Conservation (phyloP, 2,113 vertebrate species). For the Podarcis raffonei region DNA sequence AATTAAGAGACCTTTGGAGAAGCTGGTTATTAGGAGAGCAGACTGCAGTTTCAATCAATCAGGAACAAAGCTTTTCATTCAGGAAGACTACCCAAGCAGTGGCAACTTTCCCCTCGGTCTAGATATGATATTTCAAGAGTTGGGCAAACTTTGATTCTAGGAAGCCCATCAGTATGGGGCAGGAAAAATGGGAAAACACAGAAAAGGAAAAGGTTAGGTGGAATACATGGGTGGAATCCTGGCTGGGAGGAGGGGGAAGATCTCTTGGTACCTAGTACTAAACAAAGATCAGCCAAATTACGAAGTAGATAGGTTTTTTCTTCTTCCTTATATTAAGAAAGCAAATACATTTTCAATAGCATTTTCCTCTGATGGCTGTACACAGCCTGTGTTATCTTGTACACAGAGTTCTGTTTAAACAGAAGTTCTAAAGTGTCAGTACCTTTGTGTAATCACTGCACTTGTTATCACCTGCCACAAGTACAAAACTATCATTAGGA, state of each 20-base stretch:
- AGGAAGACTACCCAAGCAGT: background rate
- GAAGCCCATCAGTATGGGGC: background rate
- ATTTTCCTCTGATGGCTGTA: background rate
- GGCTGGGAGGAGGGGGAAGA: background rate
- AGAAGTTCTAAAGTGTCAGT: background rate
- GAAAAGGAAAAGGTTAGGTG: background rate
- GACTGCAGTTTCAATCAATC: background rate
- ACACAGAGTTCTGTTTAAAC: background rate
- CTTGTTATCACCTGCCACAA: slow-evolving; percentile 41
- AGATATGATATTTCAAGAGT: background rate
- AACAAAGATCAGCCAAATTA: background rate
- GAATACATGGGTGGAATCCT: background rate
- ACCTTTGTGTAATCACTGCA: background rate
- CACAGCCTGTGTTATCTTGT: background rate
- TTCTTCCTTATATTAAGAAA: background rate
- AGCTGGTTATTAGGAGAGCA: background rate
- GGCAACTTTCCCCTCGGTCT: background rate
- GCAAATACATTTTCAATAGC: slow-evolving; percentile 9
- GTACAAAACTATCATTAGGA: slow-evolving; percentile 14
- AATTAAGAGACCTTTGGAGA: background rate
- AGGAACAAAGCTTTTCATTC: background rate
- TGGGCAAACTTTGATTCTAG: background rate
- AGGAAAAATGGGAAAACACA: background rate
- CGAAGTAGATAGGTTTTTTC: background rate
- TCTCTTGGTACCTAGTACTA: background rate